A percentile compares a stretch with the other conserved stretches of the same genome.
Conservation (phyloP, 1,140 invertebrate species). For the Anastatus disparis region DNA sequence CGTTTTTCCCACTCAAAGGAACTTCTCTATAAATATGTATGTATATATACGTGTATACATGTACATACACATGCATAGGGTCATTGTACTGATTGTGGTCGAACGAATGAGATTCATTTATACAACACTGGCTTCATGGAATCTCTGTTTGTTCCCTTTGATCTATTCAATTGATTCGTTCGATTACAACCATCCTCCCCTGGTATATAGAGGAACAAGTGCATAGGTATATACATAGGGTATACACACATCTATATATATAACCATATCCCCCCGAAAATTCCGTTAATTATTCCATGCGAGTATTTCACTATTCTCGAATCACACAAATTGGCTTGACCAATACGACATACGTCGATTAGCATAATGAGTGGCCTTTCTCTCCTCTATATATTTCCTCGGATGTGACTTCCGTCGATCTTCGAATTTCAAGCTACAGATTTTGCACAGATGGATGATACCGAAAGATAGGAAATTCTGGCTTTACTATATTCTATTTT, state of each 20-base stretch:
- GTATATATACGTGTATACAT: conserved; percentile 47
- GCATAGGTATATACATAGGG: too few species aligned
- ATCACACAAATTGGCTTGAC: too few species aligned
- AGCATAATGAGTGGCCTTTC: conserved; percentile 28
- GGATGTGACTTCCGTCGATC: too few species aligned
- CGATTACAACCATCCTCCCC: conserved; percentile 4
- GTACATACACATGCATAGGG: conserved; percentile 42
- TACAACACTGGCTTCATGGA: conserved; percentile 44
- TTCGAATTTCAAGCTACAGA: too few species aligned
- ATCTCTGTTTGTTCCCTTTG: conserved; percentile 50
- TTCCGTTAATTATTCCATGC: conserved; percentile 29
- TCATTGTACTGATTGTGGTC: conserved; percentile 51
- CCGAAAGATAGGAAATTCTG: too few species aligned
- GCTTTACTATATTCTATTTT: too few species aligned
- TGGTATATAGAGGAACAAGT: too few species aligned
- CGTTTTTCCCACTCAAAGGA: not conserved
- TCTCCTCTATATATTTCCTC: too few species aligned
- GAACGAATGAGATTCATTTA: conserved; percentile 50
- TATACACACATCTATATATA: too few species aligned
- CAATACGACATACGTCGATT: conserved; percentile 28
- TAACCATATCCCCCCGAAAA: not conserved
- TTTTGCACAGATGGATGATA: too few species aligned
- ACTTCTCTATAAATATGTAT: conserved; percentile 8
- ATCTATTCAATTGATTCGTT: conserved; percentile 50
- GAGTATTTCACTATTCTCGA: too few species aligned